Evolutionary conservation across 1,140 invertebrate species (phyloP), one percentile per base, ranked within the genome.

Genomic region (Triops longicaudatus): DNA sequence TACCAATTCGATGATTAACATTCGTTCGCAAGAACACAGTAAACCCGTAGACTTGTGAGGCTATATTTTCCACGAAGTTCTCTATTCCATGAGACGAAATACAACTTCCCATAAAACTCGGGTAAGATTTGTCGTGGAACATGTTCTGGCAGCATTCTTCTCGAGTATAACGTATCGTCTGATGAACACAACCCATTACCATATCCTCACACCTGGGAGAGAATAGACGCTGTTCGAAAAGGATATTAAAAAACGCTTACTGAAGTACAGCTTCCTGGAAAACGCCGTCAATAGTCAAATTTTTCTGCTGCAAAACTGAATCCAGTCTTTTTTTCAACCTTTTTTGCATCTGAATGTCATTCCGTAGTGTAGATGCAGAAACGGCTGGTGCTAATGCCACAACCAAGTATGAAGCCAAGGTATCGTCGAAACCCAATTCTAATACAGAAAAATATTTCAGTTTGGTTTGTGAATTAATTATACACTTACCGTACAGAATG

Each of bases 381-480:
- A 22, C 4, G 10, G 50, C 22, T n/a, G 50, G 22, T 7, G 76
- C 72, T 9, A 77, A 28, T 14, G 76, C 27, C 12, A 77, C 26
- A 1, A 41, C 72, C 31, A 77, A 26, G 43, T 77, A 77, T 26
- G 63, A 73, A 42, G 31, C 76, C 76, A 77, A 73, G 3, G 72
- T 73, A n/a, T 77, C 44, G 26, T 73, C 73, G n/a, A 77, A 77
- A 7, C 76, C 76, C 42, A 77, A 26, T 7, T 42, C 76, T 77
- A 42, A n/a, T 63, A 22, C 14, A 63, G 22, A 63, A n/a, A 63
- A 63, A 22, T 63, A 63, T 63, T 5, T 37, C 2, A 37, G 5
- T 63, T 10, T 6, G 50, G 17, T n/a, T n/a, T 63, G 14, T n/a
- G 9, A 63, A 22, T 17, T 63, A 22, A 14, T n/a, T 63, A 22